Conservation (phyloP, 1,140 invertebrate species). For the Drosophila parvula region DNA sequence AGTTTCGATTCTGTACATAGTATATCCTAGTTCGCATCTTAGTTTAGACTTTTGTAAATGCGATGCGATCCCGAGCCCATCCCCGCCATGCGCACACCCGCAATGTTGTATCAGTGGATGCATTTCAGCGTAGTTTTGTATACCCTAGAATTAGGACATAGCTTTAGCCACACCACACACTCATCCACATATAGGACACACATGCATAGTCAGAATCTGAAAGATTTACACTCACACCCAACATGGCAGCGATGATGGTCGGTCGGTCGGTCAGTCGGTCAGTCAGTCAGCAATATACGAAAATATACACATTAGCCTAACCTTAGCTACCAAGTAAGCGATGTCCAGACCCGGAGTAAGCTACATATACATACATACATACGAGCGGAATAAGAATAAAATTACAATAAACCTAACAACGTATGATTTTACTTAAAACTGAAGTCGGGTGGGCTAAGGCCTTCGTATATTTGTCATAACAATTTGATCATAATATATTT, state of each 20-base stretch:
- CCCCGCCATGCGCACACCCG: conserved; percentile 32
- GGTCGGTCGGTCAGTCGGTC: conserved; percentile 46
- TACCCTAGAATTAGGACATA: conserved; percentile 52
- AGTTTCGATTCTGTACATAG: conserved; percentile 61
- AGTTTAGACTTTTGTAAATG: conserved; percentile 61
- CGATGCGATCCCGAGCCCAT: conserved; percentile 16
- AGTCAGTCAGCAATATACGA: conserved; percentile 66
- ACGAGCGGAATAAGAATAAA: conserved; percentile 38
- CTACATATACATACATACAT: conserved; percentile 13
- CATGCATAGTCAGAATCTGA: conserved; percentile 68
- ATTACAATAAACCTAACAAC: conserved; percentile 33
- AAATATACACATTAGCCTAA: conserved; percentile 52
- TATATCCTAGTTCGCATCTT: neutral
- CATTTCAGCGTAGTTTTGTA: conserved; percentile 60
- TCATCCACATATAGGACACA: conserved; percentile 14
- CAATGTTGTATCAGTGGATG: conserved; percentile 66
- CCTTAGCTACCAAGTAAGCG: conserved; percentile 42
- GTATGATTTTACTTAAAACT: neutral
- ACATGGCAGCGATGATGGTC: conserved; percentile 35
- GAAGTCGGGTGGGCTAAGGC: no score
- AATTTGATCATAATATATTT: no score
- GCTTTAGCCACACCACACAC: conserved; percentile 15
- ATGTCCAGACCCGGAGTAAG: conserved; percentile 17
- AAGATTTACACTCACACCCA: conserved; percentile 66
- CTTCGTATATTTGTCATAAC: no score